Evolutionary conservation across 2,113 vertebrate species (phyloP).

Genomic region (Cricetomys ansorgei): DNA sequence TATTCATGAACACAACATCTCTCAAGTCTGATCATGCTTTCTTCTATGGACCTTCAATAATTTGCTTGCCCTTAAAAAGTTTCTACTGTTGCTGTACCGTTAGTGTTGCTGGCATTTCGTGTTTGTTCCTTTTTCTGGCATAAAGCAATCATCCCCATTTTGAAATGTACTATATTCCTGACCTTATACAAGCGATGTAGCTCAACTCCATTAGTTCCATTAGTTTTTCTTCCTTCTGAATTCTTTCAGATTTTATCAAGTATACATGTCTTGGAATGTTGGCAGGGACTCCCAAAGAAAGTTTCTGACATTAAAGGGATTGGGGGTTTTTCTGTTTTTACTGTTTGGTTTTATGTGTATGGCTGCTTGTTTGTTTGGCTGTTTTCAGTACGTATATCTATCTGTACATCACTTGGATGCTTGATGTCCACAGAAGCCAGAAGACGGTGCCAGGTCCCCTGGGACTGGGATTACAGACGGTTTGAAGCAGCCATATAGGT

Average conservation of each 20-base stretch:
- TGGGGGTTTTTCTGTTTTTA: neutral
- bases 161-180: neutral
- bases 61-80: conserved; percentile 4
- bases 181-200: neutral
- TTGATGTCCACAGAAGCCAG: neutral
- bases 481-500: neutral
- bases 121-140: neutral
- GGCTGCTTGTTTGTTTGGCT: too few relatives aligned
- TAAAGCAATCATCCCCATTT: neutral
- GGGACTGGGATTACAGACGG: neutral
- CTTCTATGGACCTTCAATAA: neutral
- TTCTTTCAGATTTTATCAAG: neutral
- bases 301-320: neutral
- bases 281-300: neutral
- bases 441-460: neutral
- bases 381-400: neutral
- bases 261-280: neutral
- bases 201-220: neutral
- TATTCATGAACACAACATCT: neutral
- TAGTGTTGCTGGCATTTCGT: neutral
- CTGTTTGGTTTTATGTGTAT: neutral
- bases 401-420: neutral
- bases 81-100: neutral
- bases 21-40: neutral
- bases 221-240: conserved; percentile 31